A percentile compares a stretch with the other conserved stretches of the same genome.
These are phyloP conservation scores for Trachops cirrhosus DNA, from an alignment of 2,797 vertebrate species.

Conservation along the genomic window DNA sequence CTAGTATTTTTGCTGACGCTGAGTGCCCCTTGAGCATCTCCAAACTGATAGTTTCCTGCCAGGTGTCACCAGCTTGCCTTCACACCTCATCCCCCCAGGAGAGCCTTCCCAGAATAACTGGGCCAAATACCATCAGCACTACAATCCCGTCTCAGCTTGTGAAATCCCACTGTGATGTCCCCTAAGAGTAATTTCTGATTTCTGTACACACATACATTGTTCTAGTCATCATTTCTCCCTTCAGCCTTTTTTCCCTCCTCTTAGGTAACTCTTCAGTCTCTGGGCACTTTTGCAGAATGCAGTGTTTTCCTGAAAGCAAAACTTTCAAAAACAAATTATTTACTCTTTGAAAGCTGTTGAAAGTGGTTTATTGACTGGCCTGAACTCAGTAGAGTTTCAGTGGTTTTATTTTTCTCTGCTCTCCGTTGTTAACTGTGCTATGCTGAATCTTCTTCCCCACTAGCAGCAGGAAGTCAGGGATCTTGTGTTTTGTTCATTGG, in stretches of 20 bases:
- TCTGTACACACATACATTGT: background rate
- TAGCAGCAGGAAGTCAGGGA: background rate
- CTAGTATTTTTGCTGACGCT: background rate
- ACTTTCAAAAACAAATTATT: background rate
- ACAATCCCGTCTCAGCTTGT: background rate
- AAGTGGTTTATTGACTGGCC: background rate
- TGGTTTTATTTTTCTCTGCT: background rate
- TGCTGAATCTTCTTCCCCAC: background rate
- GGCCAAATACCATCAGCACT: background rate
- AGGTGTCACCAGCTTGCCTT: background rate
- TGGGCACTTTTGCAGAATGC: background rate
- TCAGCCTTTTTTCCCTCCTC: background rate
- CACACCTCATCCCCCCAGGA: background rate
- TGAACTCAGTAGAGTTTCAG: background rate
- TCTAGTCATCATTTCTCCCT: background rate
- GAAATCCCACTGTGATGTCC: background rate
- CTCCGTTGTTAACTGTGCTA: fast-evolving
- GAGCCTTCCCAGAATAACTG: background rate
- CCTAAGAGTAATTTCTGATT: background rate
- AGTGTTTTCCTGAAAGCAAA: background rate
- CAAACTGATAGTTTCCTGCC: background rate
- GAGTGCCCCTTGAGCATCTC: background rate
- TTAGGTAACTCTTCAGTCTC: background rate
- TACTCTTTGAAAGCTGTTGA: background rate
- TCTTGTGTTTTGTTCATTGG: background rate